These are phyloP conservation scores for Macroglossus sobrinus DNA, from an alignment of 2,113 vertebrate species.

Conservation along the genomic window DNA sequence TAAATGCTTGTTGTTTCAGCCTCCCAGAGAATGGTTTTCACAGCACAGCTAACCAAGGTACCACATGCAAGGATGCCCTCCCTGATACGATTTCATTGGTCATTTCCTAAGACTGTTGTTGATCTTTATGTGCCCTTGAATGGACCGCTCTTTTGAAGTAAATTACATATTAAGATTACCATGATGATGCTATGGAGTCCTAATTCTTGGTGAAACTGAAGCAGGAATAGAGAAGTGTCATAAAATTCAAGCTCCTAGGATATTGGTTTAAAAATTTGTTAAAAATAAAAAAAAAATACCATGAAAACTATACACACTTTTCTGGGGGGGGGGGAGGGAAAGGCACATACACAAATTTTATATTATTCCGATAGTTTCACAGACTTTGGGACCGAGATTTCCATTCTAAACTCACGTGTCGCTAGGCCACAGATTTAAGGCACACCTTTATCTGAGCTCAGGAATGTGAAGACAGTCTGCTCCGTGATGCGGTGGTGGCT, in stretches of 20 bases:
- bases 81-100: not conserved
- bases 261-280: not conserved
- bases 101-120: not conserved
- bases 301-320: not conserved
- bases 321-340: not conserved
- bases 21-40: not conserved
- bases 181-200: not conserved
- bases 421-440: not conserved
- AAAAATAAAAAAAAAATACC: too few relatives aligned
- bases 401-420: not conserved
- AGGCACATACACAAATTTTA: not conserved
- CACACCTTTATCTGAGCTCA: not conserved
- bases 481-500: not conserved
- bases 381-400: not conserved
- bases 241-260: not conserved
- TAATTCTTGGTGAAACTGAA: constrained; percentile 16
- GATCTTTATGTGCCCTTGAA: not conserved
- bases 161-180: not conserved
- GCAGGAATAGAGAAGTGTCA: not conserved
- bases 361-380: not conserved
- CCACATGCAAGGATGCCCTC: not conserved
- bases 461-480: not conserved
- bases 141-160: not conserved
- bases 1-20: not conserved
- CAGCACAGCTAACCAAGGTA: not conserved